Percentiles rank a stretch among this genome's conserved stretches.
Conservation (phyloP, 2,113 vertebrate species). For the Raja brachyura region DNA sequence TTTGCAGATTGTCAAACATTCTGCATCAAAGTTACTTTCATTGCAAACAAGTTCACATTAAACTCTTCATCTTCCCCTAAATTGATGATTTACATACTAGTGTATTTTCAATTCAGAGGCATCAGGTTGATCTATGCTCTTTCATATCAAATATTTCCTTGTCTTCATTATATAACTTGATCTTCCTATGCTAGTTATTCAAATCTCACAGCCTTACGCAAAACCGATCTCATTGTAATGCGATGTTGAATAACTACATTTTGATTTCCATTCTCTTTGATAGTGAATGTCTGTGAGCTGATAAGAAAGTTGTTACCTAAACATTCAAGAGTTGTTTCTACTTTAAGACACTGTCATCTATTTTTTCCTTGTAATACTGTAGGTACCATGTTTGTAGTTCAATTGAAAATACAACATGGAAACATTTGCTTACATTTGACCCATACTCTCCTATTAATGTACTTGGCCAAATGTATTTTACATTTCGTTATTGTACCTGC, state of each 20-base stretch:
- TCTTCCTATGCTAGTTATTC: background rate
- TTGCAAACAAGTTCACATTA: background rate
- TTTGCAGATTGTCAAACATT: too few relatives aligned
- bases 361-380: too few relatives aligned
- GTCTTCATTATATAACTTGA: background rate
- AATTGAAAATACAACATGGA: too few relatives aligned
- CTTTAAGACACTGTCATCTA: too few relatives aligned
- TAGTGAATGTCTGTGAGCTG: too few relatives aligned
- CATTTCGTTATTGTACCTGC: too few relatives aligned
- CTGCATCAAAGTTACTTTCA: background rate
- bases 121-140: background rate
- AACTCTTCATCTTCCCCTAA: background rate
- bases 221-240: background rate
- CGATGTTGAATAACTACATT: background rate
- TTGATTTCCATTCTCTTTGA: background rate
- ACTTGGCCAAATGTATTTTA: too few relatives aligned
- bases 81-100: background rate
- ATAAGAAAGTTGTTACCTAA: too few relatives aligned
- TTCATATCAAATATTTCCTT: background rate
- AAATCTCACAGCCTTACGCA: background rate
- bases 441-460: too few relatives aligned
- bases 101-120: background rate
- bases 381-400: too few relatives aligned
- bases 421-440: too few relatives aligned
- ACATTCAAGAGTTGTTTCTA: too few relatives aligned